A percentile compares a stretch with the other conserved stretches of the same genome.
phyloP scores from a whole-genome alignment of 2,113 vertebrate genomes.

The Pedionomus torquatus region DNA sequence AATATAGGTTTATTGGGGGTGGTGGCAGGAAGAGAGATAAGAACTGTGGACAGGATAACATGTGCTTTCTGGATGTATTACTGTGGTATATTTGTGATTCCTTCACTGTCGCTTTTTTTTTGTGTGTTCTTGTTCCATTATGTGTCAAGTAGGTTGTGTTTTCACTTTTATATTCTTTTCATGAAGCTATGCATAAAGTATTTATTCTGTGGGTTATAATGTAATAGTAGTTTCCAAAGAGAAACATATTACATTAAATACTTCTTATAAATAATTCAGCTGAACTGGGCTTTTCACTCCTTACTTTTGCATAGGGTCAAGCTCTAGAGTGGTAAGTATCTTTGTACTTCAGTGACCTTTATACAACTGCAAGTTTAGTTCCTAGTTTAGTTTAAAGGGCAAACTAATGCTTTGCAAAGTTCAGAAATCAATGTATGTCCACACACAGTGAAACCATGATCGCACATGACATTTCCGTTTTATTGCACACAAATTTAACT shows the following conservation, averaged over 20 bases:
- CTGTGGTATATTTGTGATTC: neutral
- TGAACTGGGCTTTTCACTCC: neutral
- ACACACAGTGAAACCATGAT: neutral
- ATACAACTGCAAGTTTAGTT: neutral
- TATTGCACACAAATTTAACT: neutral
- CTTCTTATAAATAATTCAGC: neutral
- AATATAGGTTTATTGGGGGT: neutral
- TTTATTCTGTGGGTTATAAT: neutral
- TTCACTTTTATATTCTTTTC: neutral
- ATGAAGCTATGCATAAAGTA: neutral
- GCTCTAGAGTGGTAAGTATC: neutral
- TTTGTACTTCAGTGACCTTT: slow-evolving; percentile 7
- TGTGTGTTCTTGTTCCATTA: neutral
- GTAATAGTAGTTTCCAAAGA: neutral
- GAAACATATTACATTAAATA: neutral
- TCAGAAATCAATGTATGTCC: neutral
- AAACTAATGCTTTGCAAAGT: slow-evolving; percentile 36
- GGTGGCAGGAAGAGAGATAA: neutral
- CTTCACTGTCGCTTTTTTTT: neutral
- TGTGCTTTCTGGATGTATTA: neutral
- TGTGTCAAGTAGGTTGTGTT: neutral
- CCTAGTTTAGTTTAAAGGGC: slow-evolving; percentile 20
- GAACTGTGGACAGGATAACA: neutral
- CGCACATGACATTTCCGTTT: slow-evolving; percentile 20
- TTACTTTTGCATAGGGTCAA: neutral